These are phyloP conservation scores for Mus spicilegus DNA, from an alignment of 2,113 vertebrate genomes.

Conservation along the genomic window DNA sequence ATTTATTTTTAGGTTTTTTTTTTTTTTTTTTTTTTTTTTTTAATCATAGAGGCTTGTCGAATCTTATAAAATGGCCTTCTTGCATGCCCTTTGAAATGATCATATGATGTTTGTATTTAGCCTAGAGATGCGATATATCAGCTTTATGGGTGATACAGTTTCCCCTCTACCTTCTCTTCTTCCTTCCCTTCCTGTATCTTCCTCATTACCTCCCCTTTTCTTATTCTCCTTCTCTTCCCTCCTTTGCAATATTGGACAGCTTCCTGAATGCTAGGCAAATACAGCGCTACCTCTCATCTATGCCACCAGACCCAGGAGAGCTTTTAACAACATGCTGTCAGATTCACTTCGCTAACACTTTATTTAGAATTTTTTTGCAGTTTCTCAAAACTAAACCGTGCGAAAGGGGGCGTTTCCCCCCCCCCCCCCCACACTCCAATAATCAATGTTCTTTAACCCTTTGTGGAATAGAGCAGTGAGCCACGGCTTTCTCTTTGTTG, in stretches of 20 bases:
- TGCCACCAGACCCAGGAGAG: not conserved
- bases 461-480: not conserved
- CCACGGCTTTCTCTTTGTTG: not conserved
- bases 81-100: not conserved
- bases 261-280: not conserved
- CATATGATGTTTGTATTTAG: not conserved
- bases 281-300: no score
- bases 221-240: not conserved
- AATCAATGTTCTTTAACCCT: not conserved
- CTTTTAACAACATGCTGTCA: not conserved
- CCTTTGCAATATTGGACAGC: not conserved
- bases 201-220: not conserved
- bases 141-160: not conserved
- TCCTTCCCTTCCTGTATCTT: not conserved
- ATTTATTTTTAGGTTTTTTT: not conserved
- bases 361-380: not conserved
- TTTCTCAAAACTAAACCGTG: not conserved
- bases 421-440: not conserved
- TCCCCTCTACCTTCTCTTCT: no score
- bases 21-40: not conserved
- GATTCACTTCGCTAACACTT: not conserved
- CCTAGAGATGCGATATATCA: not conserved
- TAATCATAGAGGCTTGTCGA: not conserved
- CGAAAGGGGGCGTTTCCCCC: not conserved
- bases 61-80: not conserved